Evolutionary conservation across 2,113 vertebrate genomes (phyloP).

Genomic region (Noturus placidus): DNA sequence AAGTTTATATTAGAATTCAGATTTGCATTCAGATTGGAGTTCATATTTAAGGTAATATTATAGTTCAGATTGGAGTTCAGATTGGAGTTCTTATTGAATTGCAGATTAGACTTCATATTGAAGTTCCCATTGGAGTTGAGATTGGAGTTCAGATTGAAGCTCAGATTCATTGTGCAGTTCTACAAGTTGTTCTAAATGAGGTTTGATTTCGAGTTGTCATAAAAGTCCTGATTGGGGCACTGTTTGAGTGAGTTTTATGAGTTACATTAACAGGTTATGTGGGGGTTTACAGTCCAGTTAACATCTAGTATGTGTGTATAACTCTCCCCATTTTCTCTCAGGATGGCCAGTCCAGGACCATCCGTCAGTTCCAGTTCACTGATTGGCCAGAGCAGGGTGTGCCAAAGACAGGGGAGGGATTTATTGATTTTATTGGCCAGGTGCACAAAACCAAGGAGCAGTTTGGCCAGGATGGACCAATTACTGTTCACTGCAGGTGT

Average conservation of each 20-base stretch:
- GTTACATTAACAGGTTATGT: neutral
- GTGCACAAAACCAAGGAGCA: conserved; percentile 99
- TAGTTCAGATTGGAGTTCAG: neutral
- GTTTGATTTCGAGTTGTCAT: neutral
- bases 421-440: conserved; percentile 97
- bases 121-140: too few species aligned
- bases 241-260: neutral
- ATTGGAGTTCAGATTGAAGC: neutral
- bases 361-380: conserved; percentile 97
- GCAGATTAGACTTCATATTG: neutral
- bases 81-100: neutral
- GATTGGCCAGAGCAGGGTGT: conserved; percentile 98
- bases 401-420: conserved; percentile 93
- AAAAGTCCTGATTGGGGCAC: neutral
- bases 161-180: neutral
- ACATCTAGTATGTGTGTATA: neutral
- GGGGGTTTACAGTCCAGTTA: neutral
- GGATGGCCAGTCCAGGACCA: conserved; percentile 96
- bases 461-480: conserved; percentile 95
- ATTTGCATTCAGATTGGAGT: neutral
- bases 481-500: conserved; percentile 96
- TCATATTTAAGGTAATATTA: neutral
- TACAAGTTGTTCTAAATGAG: neutral
- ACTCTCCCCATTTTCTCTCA: conserved; percentile 54
- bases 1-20: neutral